Evolutionary conservation across 2,888 invertebrate species (phyloP).

Genomic region (Encarsia formosa): DNA sequence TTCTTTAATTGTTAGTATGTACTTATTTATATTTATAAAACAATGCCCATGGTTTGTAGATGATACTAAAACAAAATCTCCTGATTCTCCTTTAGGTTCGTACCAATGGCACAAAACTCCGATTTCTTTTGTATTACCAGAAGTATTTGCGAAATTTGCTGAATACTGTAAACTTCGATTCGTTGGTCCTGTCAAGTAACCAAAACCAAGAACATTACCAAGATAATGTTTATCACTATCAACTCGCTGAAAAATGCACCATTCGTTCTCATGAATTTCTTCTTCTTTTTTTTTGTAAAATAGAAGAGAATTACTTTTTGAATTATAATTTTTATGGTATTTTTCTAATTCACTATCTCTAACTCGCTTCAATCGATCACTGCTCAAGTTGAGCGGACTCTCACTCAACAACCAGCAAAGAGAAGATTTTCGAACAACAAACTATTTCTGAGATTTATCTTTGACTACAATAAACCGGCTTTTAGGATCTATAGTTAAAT

Average conservation of each 20-base stretch:
- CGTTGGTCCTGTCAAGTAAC: neutral
- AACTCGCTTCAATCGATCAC: neutral
- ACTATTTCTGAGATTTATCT: slow-evolving; percentile 9
- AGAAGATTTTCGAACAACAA: slow-evolving; percentile 14
- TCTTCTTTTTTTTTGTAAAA: slow-evolving; percentile 4
- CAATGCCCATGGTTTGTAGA: no score
- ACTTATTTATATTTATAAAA: no score
- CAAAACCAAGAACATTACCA: neutral
- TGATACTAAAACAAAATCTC: no score
- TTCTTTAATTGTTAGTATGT: no score
- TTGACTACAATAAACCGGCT: neutral
- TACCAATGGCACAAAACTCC: neutral
- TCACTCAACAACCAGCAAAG: slow-evolving; percentile 24
- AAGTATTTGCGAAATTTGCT: neutral
- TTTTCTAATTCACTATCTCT: neutral
- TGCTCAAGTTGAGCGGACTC: neutral
- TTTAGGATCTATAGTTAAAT: no score
- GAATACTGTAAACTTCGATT: neutral
- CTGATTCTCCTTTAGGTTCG: no score
- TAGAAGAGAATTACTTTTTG: neutral
- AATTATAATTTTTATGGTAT: neutral
- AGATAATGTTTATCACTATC: neutral
- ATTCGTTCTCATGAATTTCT: slow-evolving; percentile 11
- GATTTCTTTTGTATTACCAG: neutral
- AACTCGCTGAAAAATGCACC: slow-evolving; percentile 16